phyloP scores from a whole-genome alignment of 2,113 vertebrate species.

The Prolemur simus region DNA sequence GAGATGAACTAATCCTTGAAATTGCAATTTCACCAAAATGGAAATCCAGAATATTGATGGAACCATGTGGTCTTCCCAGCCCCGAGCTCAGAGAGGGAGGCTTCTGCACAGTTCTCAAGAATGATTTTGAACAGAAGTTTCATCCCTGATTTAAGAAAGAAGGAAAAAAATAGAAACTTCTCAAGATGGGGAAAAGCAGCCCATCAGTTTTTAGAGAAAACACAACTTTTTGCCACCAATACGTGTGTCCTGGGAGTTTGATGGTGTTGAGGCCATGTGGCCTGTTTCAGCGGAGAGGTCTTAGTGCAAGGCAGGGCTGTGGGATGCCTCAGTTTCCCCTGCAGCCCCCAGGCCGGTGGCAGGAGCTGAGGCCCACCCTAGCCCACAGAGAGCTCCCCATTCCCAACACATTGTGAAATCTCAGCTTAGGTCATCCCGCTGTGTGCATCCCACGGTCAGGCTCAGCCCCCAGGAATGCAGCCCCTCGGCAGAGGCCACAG shows the following conservation, averaged over 20 bases:
- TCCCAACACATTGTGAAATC: background rate
- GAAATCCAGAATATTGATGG: conserved; percentile 66
- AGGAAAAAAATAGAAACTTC: conserved; percentile 68
- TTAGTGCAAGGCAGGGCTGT: background rate
- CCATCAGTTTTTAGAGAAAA: conserved; percentile 83
- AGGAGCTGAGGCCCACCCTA: background rate
- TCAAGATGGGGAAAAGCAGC: conserved; percentile 81
- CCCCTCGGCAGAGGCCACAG: background rate
- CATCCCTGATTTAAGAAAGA: conserved; percentile 40
- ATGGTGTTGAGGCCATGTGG: conserved; percentile 86
- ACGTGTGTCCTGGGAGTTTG: conserved; percentile 86
- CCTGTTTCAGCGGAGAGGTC: conserved; percentile 86
- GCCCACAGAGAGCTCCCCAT: background rate
- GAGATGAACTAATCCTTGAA: conserved; percentile 16
- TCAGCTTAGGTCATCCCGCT: background rate
- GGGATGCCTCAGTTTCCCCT: background rate
- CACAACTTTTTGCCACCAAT: conserved; percentile 78
- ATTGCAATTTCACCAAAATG: conserved; percentile 48
- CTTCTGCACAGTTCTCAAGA: background rate
- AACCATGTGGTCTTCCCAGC: conserved; percentile 46
- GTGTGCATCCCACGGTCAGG: conserved; percentile 32
- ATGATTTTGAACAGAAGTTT: conserved; percentile 63
- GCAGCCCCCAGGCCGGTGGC: accelerated
- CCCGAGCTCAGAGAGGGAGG: conserved; percentile 64
- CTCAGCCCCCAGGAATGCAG: conserved; percentile 3